Conservation (phyloP, 2,797 vertebrate species). For the Falco naumanni region DNA sequence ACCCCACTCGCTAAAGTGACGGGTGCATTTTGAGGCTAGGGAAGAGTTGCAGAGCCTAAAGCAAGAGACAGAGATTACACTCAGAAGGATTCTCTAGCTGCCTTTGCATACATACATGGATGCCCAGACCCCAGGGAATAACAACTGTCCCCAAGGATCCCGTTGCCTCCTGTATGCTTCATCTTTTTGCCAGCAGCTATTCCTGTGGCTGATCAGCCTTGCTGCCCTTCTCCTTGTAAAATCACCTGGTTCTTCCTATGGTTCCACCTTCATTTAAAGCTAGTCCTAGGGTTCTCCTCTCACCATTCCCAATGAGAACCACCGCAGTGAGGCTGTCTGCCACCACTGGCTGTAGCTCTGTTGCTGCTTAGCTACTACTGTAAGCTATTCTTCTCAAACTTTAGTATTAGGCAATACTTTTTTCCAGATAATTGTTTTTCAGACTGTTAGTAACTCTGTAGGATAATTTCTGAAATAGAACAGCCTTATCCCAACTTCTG, state of each 20-base stretch:
- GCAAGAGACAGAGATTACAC: neutral
- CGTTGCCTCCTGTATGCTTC: neutral
- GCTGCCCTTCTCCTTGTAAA: neutral
- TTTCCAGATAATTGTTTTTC: neutral
- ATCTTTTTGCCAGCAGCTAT: neutral
- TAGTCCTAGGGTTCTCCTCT: neutral
- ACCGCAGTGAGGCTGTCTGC: neutral
- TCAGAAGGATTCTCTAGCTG: neutral
- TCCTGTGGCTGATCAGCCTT: neutral
- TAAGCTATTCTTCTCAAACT: neutral
- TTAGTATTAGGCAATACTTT: neutral
- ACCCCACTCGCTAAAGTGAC: neutral
- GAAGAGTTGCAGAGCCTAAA: neutral
- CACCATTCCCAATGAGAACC: neutral
- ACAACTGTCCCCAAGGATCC: neutral
- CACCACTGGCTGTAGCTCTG: neutral
- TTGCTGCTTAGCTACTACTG: neutral
- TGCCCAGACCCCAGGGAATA: neutral
- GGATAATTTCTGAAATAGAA: neutral
- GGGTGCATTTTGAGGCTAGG: neutral
- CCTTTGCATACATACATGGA: rapidly evolving
- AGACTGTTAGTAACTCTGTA: neutral
- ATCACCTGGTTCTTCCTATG: neutral
- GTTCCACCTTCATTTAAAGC: neutral
- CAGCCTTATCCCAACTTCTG: neutral